These are phyloP conservation scores for Acanthiza pusilla DNA, from an alignment of 2,797 vertebrate species.

Conservation along the genomic window DNA sequence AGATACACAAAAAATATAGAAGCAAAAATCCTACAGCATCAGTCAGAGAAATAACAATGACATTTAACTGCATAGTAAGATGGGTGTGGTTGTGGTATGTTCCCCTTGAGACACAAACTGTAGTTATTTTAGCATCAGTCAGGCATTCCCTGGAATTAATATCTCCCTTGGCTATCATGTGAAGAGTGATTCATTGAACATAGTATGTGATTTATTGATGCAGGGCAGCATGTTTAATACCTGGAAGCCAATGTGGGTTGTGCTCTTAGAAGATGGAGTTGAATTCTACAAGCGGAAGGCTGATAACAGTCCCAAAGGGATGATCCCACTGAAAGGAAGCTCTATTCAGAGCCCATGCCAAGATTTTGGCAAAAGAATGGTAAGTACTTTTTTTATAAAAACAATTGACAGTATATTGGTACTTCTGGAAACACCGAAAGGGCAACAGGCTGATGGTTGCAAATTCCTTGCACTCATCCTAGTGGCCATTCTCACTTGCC, in stretches of 20 bases:
- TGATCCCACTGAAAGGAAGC: constrained; percentile 91
- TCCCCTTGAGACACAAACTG: neutral
- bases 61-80: neutral
- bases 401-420: neutral
- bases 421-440: neutral
- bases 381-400: constrained; percentile 53
- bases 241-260: constrained; percentile 93
- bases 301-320: constrained; percentile 91
- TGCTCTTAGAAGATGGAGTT: constrained; percentile 89
- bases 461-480: neutral
- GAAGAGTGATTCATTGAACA: neutral
- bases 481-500: neutral
- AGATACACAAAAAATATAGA: no score
- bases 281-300: constrained; percentile 94
- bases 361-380: constrained; percentile 90
- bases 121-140: neutral
- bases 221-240: constrained; percentile 90
- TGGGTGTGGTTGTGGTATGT: neutral
- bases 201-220: neutral
- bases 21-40: no score
- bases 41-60: neutral
- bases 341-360: constrained; percentile 85
- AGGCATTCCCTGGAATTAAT: neutral
- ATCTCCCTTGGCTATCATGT: neutral
- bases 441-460: neutral